phyloP scores from a whole-genome alignment of 2,113 vertebrate species.

The Crotalus viridis region DNA sequence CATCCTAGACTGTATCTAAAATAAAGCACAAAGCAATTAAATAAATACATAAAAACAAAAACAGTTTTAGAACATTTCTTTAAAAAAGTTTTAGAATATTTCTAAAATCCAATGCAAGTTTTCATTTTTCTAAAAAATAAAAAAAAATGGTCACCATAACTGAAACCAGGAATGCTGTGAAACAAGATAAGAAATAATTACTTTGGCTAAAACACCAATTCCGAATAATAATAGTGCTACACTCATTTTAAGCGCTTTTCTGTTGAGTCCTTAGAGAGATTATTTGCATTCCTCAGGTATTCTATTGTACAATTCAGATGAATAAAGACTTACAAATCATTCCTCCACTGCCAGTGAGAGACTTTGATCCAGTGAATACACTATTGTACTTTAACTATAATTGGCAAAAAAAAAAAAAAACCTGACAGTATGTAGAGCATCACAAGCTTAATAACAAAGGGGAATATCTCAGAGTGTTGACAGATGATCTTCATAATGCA shows the following conservation, averaged over 20 bases:
- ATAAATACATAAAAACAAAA: slow-evolving; percentile 46
- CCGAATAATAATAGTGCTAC: slow-evolving; percentile 89
- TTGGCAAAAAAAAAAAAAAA: slow-evolving; percentile 81
- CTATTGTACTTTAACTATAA: slow-evolving; percentile 99
- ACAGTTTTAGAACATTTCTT: slow-evolving; percentile 31
- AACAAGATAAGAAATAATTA: slow-evolving; percentile 82
- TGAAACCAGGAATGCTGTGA: slow-evolving; percentile 72
- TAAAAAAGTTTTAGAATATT: slow-evolving; percentile 29
- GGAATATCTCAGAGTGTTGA: slow-evolving; percentile 92
- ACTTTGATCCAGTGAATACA: slow-evolving; percentile 98
- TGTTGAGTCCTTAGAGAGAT: slow-evolving; percentile 85
- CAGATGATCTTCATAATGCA: slow-evolving; percentile 99
- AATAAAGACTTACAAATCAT: slow-evolving; percentile 99
- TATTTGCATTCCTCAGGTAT: slow-evolving; percentile 99
- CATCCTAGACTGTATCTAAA: slow-evolving; percentile 33
- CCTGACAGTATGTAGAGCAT: slow-evolving; percentile 97
- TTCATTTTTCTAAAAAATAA: slow-evolving; percentile 57
- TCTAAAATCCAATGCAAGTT: slow-evolving; percentile 54
- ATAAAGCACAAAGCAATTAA: neutral
- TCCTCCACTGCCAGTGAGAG: slow-evolving; percentile 92
- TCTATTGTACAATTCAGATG: slow-evolving; percentile 90
- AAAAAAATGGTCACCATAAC: slow-evolving; percentile 57
- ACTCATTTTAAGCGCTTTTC: slow-evolving; percentile 86
- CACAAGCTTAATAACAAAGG: slow-evolving; percentile 98
- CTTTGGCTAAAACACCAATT: slow-evolving; percentile 85